Base-by-base conservation (phyloP, 2,888 invertebrate genomes). In the Tupiocoris notatus region DNA sequence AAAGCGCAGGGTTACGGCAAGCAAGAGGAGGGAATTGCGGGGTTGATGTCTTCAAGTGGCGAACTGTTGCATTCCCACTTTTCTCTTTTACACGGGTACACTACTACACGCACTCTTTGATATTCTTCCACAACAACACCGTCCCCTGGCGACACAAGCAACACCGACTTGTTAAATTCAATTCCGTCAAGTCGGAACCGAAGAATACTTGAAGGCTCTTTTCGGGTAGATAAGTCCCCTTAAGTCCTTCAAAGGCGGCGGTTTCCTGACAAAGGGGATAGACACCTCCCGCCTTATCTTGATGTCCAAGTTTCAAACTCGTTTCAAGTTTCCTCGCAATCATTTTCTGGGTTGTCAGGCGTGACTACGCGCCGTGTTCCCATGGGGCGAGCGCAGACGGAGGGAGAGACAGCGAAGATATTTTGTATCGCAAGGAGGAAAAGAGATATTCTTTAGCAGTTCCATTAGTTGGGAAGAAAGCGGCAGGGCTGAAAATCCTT, bases 241-340 rank as follows among this genome's bases (percentile, higher is more conserved):
- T 68, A 68, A 68, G 68, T 68, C 68, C 68, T 68, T 57, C 12
- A 68, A 57, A 68, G 68, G 21, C 54, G 21, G 68, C 39, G 22
- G 39, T 39, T 39, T 7, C 39, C 20, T 23, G 9, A 54, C 20
- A 20, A 21, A 21, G 57, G 58, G 73, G 63, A 62, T 57, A 73
- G 73, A 20, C 62, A 54, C 63, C 56, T 73, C 39, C 39, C 39
- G 57, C 63, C 73, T 39, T 77, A 78, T 78, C 76, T 78, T 77
- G 78, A 78, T 78, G 78, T 67, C 76, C 74, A 78, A 78, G 78
- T 78, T 78, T 78, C 73, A 64, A 77, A 77, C 68, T 68, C 57
- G 24, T 58, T 68, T 68, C 57, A 59, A 66, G 63, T 58, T 66
- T 58, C 61, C 75, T 78, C 22, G 73, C 58, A 74, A 77, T 77